phyloP scores from a whole-genome alignment of 2,113 vertebrate genomes.

The Cairina moschata region DNA sequence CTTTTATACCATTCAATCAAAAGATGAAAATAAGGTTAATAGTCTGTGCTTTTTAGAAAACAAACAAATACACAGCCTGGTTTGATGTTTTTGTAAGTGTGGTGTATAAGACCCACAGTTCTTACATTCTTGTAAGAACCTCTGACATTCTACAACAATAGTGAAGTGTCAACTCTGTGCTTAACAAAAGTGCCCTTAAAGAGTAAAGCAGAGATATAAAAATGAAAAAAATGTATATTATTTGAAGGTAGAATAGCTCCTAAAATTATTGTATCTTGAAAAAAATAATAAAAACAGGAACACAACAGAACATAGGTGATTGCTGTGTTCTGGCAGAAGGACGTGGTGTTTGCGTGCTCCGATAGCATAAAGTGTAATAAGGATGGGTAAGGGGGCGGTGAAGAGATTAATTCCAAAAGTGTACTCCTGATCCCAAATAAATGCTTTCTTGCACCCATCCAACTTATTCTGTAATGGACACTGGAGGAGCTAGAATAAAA shows the following conservation, averaged over 20 bases:
- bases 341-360: accelerated
- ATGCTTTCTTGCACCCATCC: too few species aligned
- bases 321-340: neutral
- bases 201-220: neutral
- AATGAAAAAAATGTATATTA: neutral
- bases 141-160: neutral
- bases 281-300: neutral
- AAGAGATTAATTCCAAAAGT: neutral
- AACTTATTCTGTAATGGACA: too few species aligned
- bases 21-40: neutral
- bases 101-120: neutral
- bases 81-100: neutral
- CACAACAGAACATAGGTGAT: neutral
- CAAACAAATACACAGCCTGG: neutral
- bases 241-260: neutral
- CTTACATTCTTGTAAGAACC: neutral
- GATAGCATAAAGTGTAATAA: accelerated
- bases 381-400: accelerated
- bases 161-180: neutral
- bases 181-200: neutral
- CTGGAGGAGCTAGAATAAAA: too few species aligned
- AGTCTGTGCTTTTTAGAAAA: neutral
- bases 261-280: neutral
- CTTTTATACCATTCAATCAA: neutral
- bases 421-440: neutral